Evolutionary conservation across 1,140 invertebrate genomes (phyloP).

Genomic region (Zaprionus tsacasi): DNA sequence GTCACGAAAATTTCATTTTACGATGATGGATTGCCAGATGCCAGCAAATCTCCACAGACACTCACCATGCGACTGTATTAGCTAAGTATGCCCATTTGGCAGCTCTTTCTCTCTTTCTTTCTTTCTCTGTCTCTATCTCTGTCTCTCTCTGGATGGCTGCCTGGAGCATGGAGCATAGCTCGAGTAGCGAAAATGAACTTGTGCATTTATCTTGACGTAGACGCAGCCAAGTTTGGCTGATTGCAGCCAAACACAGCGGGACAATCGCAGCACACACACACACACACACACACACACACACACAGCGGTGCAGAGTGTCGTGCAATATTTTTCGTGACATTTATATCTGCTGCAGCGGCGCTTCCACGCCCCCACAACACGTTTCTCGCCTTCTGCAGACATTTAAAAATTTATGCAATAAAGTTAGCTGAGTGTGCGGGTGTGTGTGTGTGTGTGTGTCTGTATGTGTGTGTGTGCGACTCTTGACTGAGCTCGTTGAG

Average conservation of each 20-base stretch:
- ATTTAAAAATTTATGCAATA: conserved; percentile 81
- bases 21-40: conserved; percentile 1
- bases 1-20: conserved; percentile 6
- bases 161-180: conserved; percentile 25
- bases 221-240: conserved; percentile 60
- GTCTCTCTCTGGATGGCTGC: background rate
- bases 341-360: conserved; percentile 56
- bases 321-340: conserved; percentile 78
- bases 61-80: conserved; percentile 11
- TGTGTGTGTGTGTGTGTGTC: conserved; percentile 11
- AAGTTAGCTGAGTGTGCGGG: conserved; percentile 52
- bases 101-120: background rate
- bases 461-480: conserved; percentile 18
- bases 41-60: background rate
- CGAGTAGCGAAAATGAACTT: conserved; percentile 72
- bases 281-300: background rate
- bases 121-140: background rate
- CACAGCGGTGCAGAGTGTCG: conserved; percentile 34
- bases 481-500: conserved; percentile 37
- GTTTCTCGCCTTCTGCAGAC: conserved; percentile 23
- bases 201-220: conserved; percentile 78
- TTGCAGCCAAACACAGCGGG: conserved; percentile 50
- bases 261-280: conserved; percentile 31
- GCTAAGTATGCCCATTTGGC: conserved; percentile 42
- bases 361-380: background rate